A percentile compares a stretch with the other conserved stretches of the same genome.
Evolutionary conservation across 2,888 invertebrate genomes (phyloP).

Genomic region (Syrista parreyssii): DNA sequence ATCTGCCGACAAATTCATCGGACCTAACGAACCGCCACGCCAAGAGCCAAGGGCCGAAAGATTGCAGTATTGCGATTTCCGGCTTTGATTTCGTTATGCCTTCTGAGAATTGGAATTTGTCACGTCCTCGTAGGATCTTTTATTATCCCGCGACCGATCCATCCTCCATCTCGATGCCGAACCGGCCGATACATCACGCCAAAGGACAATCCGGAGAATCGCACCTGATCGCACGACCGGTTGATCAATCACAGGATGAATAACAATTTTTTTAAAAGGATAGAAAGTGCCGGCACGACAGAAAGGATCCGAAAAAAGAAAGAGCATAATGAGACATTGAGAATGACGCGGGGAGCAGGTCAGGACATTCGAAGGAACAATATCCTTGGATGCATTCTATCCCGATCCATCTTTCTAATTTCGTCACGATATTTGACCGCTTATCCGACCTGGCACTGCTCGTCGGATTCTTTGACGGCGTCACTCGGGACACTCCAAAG

Average conservation of each 20-base stretch:
- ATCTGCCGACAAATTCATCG: constrained; percentile 9
- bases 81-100: constrained; percentile 4
- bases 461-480: not conserved
- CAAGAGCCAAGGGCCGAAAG: constrained; percentile 3
- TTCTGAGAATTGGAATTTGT: constrained; percentile 20
- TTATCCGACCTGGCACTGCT: not conserved
- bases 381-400: not conserved
- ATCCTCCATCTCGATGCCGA: not conserved
- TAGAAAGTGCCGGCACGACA: not conserved
- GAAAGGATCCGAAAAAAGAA: not conserved
- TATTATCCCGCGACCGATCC: constrained; percentile 21
- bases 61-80: constrained; percentile 10
- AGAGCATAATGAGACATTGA: constrained; percentile 9
- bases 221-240: constrained; percentile 21
- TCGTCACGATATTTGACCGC: constrained; percentile 3
- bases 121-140: constrained; percentile 11
- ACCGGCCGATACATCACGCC: constrained; percentile 46
- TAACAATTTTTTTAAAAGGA: constrained; percentile 21
- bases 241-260: constrained; percentile 30
- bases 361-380: constrained; percentile 1
- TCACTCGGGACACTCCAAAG: not conserved
- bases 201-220: constrained; percentile 25
- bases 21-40: constrained; percentile 17
- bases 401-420: constrained; percentile 7
- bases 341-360: constrained; percentile 1